Base-by-base conservation (phyloP, 2,888 invertebrate genomes). In the Tenthredo notha region DNA sequence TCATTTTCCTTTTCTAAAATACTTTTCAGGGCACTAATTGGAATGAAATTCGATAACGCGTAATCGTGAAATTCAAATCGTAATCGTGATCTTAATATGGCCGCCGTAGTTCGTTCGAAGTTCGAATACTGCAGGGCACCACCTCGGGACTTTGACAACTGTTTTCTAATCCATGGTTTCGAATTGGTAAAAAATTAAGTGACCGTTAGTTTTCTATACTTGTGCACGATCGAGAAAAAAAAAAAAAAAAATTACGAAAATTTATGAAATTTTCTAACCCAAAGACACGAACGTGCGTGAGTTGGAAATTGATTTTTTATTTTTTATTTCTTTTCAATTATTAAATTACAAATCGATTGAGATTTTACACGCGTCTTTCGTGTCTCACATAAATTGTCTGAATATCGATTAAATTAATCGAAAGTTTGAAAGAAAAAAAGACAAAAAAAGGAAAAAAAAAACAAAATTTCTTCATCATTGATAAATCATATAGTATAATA, bases 381-480 rank as follows among this genome's bases (percentile, higher is more conserved):
- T n/a, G 54, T 54, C n/a, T n/a, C 54, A 54, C 54, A n/a, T 1
- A n/a, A 5, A 86, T 18, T 54, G n/a, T 54, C 18, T 54, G 7
- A 37, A 54, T 54, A n/a, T 54, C n/a, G 10, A 54, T 54, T 54
- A 7, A 54, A 54, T 54, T 54, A 54, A 54, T 54, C 10, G 7
- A 54, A 54, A 54, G 50, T 54, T 54, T n/a, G 61, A 1, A 61
- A 21, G n/a, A 25, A 61, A 61, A 58, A 2, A 58, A 25, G 25
- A 61, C 21, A 2, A 58, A 10, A 12, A 58, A 43, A 86, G 86
- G n/a, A 58, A 58, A n/a, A 10, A 61, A 61, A 61, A 61, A 9
- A 37, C 4, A 4, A 4, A 4, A 33, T 37, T 43, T 43, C 9
- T 50, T 15, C 18, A 50, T 50, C 47, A 47, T 47, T 4, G 47